Conservation (phyloP, 2,888 invertebrate genomes). For the Hanleya hanleyi region DNA sequence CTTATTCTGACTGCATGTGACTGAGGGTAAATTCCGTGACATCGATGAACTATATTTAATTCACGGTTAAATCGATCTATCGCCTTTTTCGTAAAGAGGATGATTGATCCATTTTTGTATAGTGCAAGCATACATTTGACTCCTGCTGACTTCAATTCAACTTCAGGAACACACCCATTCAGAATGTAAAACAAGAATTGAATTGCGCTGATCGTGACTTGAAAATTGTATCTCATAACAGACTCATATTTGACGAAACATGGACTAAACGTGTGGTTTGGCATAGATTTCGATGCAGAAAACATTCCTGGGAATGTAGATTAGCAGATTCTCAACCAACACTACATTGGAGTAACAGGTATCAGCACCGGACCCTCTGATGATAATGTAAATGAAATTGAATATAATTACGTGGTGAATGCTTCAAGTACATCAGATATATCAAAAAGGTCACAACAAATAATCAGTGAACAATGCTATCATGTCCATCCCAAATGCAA, state of each 20-base stretch:
- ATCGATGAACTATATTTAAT: constrained; percentile 15
- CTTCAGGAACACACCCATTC: background rate
- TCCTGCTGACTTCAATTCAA: background rate
- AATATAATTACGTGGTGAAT: background rate
- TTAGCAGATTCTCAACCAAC: background rate
- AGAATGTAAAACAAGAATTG: background rate
- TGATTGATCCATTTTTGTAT: constrained; percentile 1
- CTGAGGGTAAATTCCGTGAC: no score
- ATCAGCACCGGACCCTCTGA: no score
- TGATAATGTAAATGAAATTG: background rate
- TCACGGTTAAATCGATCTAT: constrained; percentile 10
- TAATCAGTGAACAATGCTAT: background rate
- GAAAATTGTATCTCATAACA: background rate
- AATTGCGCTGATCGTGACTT: background rate
- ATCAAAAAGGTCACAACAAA: background rate
- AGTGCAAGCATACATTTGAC: no score
- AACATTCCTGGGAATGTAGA: background rate
- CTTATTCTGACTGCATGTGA: no score
- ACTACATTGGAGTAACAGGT: no score
- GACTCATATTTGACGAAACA: background rate
- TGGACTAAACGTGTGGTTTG: background rate
- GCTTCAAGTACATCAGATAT: background rate
- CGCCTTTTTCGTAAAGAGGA: background rate
- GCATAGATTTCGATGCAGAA: background rate
- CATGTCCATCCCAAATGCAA: background rate